A percentile compares a stretch with the other conserved stretches of the same genome.
Evolutionary conservation across 2,113 vertebrate genomes (phyloP).

Genomic region (Tragulus kanchil): DNA sequence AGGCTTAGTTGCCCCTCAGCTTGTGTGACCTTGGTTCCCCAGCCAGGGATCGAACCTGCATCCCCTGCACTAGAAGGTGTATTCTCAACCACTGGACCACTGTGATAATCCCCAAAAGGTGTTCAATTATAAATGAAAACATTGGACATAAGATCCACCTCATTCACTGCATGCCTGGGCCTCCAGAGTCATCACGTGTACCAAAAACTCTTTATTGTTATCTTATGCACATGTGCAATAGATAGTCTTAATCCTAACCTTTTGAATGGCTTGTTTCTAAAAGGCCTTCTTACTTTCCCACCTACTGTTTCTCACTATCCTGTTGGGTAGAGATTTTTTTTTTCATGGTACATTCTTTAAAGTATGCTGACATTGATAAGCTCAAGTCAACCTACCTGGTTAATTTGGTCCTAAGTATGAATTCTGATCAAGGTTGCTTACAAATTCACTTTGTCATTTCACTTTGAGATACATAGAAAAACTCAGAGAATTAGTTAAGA

Average conservation of each 20-base stretch:
- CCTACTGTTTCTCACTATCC: slow-evolving; percentile 6
- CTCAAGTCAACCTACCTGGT: neutral
- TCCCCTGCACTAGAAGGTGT: neutral
- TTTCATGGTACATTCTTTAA: neutral
- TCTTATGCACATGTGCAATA: neutral
- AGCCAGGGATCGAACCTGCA: neutral
- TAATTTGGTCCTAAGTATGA: slow-evolving; percentile 40
- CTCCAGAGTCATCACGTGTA: neutral
- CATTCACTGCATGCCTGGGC: neutral
- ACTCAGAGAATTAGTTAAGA: neutral
- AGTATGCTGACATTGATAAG: slow-evolving; percentile 20
- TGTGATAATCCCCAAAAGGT: neutral
- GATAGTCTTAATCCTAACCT: slow-evolving; percentile 2
- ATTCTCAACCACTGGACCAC: neutral
- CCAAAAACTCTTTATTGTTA: neutral
- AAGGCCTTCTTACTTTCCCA: neutral
- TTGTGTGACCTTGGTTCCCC: neutral
- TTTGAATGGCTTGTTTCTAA: slow-evolving; percentile 23
- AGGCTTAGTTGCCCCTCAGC: neutral
- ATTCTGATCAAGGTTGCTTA: slow-evolving; percentile 32
- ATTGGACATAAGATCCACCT: neutral
- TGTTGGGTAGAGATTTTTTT: neutral
- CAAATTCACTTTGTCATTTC: neutral
- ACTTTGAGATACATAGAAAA: neutral
- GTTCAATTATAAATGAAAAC: slow-evolving; percentile 2